Conservation (phyloP, 1,140 invertebrate species). For the Neodiprion lecontei region DNA sequence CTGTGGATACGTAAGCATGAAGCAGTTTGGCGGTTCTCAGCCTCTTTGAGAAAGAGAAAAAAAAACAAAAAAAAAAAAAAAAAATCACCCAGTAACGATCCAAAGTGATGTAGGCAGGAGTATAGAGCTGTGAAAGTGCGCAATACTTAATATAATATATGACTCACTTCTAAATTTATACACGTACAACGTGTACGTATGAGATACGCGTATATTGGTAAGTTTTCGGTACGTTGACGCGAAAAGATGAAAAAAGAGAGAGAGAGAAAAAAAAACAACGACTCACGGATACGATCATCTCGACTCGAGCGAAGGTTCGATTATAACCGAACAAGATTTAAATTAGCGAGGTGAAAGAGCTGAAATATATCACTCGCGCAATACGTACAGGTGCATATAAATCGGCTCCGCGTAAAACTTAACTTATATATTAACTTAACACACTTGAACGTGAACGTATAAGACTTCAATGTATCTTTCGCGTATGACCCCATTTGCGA, state of each 20-base stretch:
- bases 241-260: no score
- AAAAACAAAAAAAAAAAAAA: no score
- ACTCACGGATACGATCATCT: not conserved
- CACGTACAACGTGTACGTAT: not conserved
- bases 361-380: not conserved
- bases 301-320: not conserved
- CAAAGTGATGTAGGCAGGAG: not conserved
- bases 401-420: no score
- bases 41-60: no score
- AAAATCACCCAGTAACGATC: no score
- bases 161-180: not conserved
- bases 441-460: not conserved
- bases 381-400: not conserved
- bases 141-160: not conserved
- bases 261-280: not conserved
- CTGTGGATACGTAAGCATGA: no score
- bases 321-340: not conserved
- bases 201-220: no score
- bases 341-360: not conserved
- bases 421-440: no score
- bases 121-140: not conserved
- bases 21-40: no score
- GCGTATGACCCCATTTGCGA: not conserved
- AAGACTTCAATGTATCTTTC: not conserved
- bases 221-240: no score